A percentile compares a stretch with the other conserved stretches of the same genome.
phyloP scores from a whole-genome alignment of 2,113 vertebrate genomes.

The Otis tarda region DNA sequence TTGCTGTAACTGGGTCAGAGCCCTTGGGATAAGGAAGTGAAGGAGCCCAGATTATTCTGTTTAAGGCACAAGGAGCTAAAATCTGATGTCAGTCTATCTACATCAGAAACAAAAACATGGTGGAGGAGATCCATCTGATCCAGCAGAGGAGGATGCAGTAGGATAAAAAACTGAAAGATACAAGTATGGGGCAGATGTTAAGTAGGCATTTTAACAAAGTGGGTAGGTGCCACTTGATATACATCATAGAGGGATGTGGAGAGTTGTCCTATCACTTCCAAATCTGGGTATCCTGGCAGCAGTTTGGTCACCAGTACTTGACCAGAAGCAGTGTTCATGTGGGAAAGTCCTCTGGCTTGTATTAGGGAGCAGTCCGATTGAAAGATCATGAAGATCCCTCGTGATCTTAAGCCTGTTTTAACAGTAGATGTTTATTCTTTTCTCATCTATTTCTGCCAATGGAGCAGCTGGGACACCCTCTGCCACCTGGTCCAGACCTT shows the following conservation, averaged over 20 bases:
- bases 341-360: neutral
- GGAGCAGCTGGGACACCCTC: neutral
- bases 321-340: neutral
- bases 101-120: neutral
- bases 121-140: neutral
- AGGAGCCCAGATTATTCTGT: neutral
- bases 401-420: neutral
- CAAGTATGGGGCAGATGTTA: neutral
- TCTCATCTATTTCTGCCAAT: neutral
- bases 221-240: neutral
- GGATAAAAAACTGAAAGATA: neutral
- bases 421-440: neutral
- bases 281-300: neutral
- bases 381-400: neutral
- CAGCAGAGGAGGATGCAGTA: neutral
- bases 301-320: neutral
- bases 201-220: conserved; percentile 4
- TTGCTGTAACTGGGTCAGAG: neutral
- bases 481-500: neutral
- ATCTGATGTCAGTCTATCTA: neutral
- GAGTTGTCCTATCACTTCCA: neutral
- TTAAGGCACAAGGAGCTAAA: neutral
- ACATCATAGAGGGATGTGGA: neutral
- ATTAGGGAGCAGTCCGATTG: neutral
- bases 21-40: neutral